Percentiles rank a stretch among this genome's conserved stretches.
Conservation (phyloP, 2,888 invertebrate species). For the Scrobipalpa costella region DNA sequence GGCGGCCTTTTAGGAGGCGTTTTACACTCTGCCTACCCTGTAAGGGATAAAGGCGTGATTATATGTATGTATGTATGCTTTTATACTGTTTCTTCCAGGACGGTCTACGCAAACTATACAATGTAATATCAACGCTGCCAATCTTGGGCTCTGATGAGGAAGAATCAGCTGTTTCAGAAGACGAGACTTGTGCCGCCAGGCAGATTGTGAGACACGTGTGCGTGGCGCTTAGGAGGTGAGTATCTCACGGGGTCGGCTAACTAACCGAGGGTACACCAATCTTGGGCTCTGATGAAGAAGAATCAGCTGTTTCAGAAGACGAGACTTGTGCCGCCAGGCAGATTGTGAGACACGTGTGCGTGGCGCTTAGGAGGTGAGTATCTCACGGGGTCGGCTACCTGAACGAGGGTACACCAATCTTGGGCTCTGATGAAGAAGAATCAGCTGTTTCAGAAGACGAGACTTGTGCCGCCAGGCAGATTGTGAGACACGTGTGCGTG, state of each 20-base stretch:
- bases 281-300: constrained; percentile 86
- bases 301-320: constrained; percentile 84
- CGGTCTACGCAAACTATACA: constrained; percentile 95
- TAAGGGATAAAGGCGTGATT: no score
- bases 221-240: constrained; percentile 91
- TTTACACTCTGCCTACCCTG: no score
- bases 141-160: constrained; percentile 89
- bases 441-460: constrained; percentile 87
- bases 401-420: no score
- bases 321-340: constrained; percentile 94
- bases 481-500: constrained; percentile 93
- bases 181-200: constrained; percentile 93
- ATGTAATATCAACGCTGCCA: constrained; percentile 94
- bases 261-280: no score
- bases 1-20: no score
- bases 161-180: constrained; percentile 83
- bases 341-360: constrained; percentile 94
- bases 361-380: constrained; percentile 91
- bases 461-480: constrained; percentile 93
- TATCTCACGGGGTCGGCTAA: no score
- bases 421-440: constrained; percentile 86
- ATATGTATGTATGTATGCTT: no score
- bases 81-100: no score
- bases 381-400: no score
- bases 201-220: constrained; percentile 96